Evolutionary conservation across 1,140 invertebrate genomes (phyloP), one percentile per base, ranked within the genome.

Genomic region (Caenorhabditis inopinata): DNA sequence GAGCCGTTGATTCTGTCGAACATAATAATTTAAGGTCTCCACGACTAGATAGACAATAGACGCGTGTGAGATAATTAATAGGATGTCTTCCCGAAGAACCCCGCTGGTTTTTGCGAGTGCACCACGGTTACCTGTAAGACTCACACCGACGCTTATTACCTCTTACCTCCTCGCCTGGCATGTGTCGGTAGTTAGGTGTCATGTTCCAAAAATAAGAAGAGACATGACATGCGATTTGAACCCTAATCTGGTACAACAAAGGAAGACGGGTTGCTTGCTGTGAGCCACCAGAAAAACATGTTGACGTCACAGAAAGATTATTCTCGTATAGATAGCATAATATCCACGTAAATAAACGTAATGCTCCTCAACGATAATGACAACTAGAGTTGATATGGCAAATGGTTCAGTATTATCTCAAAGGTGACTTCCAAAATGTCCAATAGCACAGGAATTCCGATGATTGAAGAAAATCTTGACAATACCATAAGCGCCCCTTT

Each of bases 181-280:
- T 38, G 58, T 68, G 58, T 68, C 58, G 58, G 58, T 68, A 68
- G 58, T 68, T 38, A 16, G 58, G 58, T 68, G 58, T 68, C 58
- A 68, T 68, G 58, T 68, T 68, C 58, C 58, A 68, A 68, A 9
- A 58, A 58, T 42, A 38, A 2, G n/a, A 29, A 68, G 51, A 32
- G 32, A 1, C 2, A 4, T n/a, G 16, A 68, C 32, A 68, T 68
- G 58, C 58, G 29, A 68, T 68, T 68, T 68, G 58, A 68, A 68
- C 58, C 58, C 32, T 68, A 68, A 68, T 68, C 58, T 68, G 58
- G 32, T 38, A 68, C 58, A 68, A 68, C 58, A 68, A 38, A 68
- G 32, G 12, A 42, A 68, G n/a, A 16, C 58, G 51, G 51, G 51
- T 29, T 7, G 14, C 21, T 51, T 32, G 51, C 21, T 68, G 32